Conservation (phyloP, 2,797 vertebrate genomes). For the Orestias chungarensis region DNA sequence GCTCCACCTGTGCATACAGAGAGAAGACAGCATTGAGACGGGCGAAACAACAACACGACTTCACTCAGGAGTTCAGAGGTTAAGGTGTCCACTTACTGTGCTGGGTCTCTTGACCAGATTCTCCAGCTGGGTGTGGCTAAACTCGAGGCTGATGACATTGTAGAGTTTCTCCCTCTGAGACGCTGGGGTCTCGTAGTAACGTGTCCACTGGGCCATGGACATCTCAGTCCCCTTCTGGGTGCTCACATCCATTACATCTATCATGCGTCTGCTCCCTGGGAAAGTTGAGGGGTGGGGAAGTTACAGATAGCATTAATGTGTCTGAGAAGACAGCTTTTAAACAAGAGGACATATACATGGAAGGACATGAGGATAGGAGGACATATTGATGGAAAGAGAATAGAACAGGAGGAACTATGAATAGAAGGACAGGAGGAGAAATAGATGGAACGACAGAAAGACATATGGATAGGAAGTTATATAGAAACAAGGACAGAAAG, state of each 20-base stretch:
- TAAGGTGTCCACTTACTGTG: constrained; percentile 73
- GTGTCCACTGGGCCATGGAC: constrained; percentile 98
- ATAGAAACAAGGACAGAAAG: not conserved
- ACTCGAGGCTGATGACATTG: constrained; percentile 98
- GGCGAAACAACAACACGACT: no score
- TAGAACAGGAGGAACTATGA: no score
- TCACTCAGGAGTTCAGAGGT: not conserved
- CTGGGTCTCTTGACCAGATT: constrained; percentile 90
- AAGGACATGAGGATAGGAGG: no score
- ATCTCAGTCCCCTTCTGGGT: constrained; percentile 97
- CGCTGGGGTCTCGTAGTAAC: constrained; percentile 93
- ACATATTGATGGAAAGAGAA: not conserved
- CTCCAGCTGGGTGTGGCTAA: constrained; percentile 97
- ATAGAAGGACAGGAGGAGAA: not conserved
- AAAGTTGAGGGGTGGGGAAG: not conserved
- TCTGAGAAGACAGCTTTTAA: not conserved
- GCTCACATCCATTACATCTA: constrained; percentile 98
- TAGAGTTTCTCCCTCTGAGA: constrained; percentile 93
- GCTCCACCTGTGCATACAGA: constrained; percentile 85
- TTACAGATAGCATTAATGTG: not conserved
- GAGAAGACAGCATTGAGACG: no score
- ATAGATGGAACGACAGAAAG: not conserved
- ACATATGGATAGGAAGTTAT: no score
- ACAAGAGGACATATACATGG: no score
- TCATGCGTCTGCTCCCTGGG: constrained; percentile 92